Evolutionary conservation across 1,140 invertebrate genomes (phyloP), one percentile per base, ranked within the genome.

Genomic region (Latrodectus geometricus): DNA sequence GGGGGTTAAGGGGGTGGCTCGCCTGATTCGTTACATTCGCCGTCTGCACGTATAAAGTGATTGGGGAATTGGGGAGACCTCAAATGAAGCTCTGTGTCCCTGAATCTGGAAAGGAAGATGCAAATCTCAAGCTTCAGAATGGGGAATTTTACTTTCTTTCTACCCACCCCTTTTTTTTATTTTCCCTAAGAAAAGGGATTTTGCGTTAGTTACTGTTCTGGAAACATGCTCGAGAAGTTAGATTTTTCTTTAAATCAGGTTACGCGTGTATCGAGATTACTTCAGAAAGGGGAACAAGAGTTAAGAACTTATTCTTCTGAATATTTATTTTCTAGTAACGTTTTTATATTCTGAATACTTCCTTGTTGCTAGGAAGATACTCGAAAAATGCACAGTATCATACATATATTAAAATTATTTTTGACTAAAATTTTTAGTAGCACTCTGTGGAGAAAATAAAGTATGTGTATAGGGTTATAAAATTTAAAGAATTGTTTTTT

Each of bases 11-110:
- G 21, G 17, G 61, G 65, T 69, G n/a, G n/a, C 5, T 23, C 23
- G 69, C n/a, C 50, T 48, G 79, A 70, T 73, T 83, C 70, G 80
- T 74, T 83, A 65, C 80, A 49, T 73, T 23, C 54, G 11, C 72
- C 66, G 68, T 81, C 72, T 48, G 54, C 70, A 49, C 23, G 21
- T 49, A 68, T 84, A 84, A 84, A 84, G 82, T 84, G 82, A 84
- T 84, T 84, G 82, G 74, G 82, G 82, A 76, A 84, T 84, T 76
- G 73, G 82, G 65, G 48, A 15, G n/a, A 66, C 72, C 73, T 21
- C 73, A 84, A 84, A 84, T 76, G 82, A 84, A 84, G 73, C 61
- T 76, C 70, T 69, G 54, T 20, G 69, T 21, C 61, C 14, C 56
- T 14, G 68, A 76, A 84, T 76, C 72, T 75, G 73, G 72, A 61